Base-by-base conservation (phyloP, 2,113 vertebrate species). In the Formicarius rufipectus region DNA sequence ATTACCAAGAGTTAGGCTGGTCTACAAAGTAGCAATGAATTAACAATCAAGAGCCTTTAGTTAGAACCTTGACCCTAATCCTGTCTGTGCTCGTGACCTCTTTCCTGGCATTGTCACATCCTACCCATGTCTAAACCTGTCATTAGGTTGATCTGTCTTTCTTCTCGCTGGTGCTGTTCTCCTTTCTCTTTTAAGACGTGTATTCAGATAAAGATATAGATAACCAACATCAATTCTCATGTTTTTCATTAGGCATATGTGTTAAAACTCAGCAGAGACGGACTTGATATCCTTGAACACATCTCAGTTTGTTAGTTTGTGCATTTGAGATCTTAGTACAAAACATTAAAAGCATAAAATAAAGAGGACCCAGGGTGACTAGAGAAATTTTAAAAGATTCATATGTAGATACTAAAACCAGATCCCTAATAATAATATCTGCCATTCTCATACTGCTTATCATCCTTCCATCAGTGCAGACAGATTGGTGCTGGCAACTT, bases 261-360 rank as follows among this genome's bases (percentile, higher is more conserved):
- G 21, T 68, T 93, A 44, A 78, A 81, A 14, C 39, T 91, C 40
- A 71, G 27, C 28, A 84, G 74, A 59, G 47, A n/a, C 37, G 30
- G 39, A 25, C 35, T 69, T 0, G 0, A 27, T 35, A 30, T 42
- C 31, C 19, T 33, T 16, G 30, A 56, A 27, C 0, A 2, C 40
- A 79, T 81, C 16, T 35, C 31, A 73, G 24, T 79, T 86, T 52
- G 53, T 62, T 42, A 37, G 47, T 74, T 42, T 56, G n/a, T 17
- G 7, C 7, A 1, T 63, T 82, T 82, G 56, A 13, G 37, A 56
- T 77, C 44, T 55, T 37, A 58, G 45, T 50, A 45, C 9, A 37
- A 64, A 82, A 44, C 9, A 67, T 14, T 58, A 39, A 81, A 77
- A 87, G 4, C 7, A 39, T 50, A 42, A 52, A 39, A 74, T 50